A percentile compares a stretch with the other conserved stretches of the same genome.
Evolutionary conservation across 1,140 invertebrate genomes (phyloP).

Genomic region (Phenacoccus solenopsis): DNA sequence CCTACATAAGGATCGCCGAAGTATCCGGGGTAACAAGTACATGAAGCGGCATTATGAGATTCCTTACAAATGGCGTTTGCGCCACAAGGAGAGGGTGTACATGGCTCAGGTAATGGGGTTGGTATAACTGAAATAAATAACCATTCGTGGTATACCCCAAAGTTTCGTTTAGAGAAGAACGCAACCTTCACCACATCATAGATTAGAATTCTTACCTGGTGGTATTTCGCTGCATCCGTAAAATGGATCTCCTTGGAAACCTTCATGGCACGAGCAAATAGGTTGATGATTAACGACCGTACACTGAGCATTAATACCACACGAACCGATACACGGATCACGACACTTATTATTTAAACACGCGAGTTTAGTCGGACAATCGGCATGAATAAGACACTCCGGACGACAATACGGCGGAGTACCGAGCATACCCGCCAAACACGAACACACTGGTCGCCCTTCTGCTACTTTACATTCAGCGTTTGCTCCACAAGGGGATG

Average conservation of each 20-base stretch:
- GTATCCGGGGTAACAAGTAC: slow-evolving; percentile 56
- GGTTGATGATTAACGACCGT: slow-evolving; percentile 36
- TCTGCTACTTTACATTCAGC: slow-evolving; percentile 57
- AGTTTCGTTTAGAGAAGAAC: neutral
- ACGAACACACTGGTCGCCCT: slow-evolving; percentile 58
- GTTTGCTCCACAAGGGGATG: slow-evolving; percentile 71
- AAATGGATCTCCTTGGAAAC: slow-evolving; percentile 39
- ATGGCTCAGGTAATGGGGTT: slow-evolving; percentile 42
- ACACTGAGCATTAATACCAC: slow-evolving; percentile 38
- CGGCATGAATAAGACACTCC: slow-evolving; percentile 36
- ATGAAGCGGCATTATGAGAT: slow-evolving; percentile 37
- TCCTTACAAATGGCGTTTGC: slow-evolving; percentile 56
- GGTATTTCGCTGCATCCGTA: slow-evolving; percentile 31
- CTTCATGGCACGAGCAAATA: slow-evolving; percentile 35
- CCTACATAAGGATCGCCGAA: slow-evolving; percentile 66
- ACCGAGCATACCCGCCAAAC: slow-evolving; percentile 59
- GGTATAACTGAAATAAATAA: slow-evolving; percentile 26
- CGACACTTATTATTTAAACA: slow-evolving; percentile 33
- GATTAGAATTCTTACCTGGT: slow-evolving; percentile 26
- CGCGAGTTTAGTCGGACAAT: slow-evolving; percentile 33
- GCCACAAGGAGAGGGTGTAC: slow-evolving; percentile 66
- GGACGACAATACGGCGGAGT: slow-evolving; percentile 35
- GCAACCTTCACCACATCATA: neutral
- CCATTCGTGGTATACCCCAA: neutral
- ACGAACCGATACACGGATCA: slow-evolving; percentile 36